A percentile compares a stretch with the other conserved stretches of the same genome.
These are phyloP conservation scores for Heteropelma amictum DNA, from an alignment of 2,888 invertebrate species.

Conservation along the genomic window DNA sequence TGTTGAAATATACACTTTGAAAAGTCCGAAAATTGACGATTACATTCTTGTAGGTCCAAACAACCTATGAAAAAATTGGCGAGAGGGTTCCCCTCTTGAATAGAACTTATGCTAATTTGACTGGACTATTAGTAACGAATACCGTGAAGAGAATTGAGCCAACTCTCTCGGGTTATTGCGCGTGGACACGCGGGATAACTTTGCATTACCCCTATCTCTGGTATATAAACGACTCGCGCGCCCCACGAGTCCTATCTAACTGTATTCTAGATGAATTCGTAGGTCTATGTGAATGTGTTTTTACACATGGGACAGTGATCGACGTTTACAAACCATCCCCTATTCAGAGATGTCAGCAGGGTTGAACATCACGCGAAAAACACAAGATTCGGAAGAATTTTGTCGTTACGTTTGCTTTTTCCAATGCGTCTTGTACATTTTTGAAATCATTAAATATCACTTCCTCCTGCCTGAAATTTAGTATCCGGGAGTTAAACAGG, in stretches of 20 bases:
- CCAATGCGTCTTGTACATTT: background rate
- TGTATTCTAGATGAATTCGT: conserved; percentile 17
- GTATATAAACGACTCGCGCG: conserved; percentile 8
- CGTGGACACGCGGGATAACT: conserved; percentile 49
- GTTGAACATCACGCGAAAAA: conserved; percentile 30
- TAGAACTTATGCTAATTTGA: no score
- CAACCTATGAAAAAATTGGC: no score
- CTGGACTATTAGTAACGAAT: conserved; percentile 75
- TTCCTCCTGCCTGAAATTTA: no score
- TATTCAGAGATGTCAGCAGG: conserved; percentile 20
- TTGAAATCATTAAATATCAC: no score
- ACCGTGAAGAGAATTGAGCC: conserved; percentile 60
- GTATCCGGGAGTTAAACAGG: no score
- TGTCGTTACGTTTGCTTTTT: no score
- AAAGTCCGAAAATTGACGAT: no score
- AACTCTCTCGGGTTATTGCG: conserved; percentile 39
- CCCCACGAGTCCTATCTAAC: conserved; percentile 3
- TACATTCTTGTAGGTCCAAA: no score
- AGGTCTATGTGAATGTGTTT: background rate
- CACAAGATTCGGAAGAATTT: no score
- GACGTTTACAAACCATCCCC: conserved; percentile 40
- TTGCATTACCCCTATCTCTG: conserved; percentile 43
- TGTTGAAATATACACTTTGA: no score
- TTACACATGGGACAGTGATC: no score
- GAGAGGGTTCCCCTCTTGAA: no score